These are phyloP conservation scores for Scaptodrosophila lebanonensis DNA, from an alignment of 1,140 invertebrate species.

Conservation along the genomic window DNA sequence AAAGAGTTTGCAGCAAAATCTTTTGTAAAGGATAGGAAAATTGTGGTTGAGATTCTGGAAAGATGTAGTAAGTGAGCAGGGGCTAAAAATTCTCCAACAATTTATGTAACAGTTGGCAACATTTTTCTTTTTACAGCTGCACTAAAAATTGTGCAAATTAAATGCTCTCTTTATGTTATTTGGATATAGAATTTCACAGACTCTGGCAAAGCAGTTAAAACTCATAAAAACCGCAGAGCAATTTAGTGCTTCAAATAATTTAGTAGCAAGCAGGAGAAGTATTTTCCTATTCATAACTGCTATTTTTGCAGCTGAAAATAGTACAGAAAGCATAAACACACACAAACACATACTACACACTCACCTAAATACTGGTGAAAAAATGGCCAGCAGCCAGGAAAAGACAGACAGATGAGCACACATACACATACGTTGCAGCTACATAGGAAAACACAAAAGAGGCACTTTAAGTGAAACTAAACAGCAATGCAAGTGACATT, in stretches of 20 bases:
- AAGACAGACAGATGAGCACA: conserved; percentile 6
- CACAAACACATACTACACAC: conserved; percentile 11
- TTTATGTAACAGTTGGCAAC: no score
- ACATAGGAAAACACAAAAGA: conserved; percentile 41
- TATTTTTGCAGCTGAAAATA: conserved; percentile 26
- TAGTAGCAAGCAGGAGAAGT: conserved; percentile 24
- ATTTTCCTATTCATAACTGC: conserved; percentile 34
- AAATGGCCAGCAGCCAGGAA: conserved; percentile 24
- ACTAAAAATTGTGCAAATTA: no score
- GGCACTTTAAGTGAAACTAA: conserved; percentile 73
- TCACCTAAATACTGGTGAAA: neutral
- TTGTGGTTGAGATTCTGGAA: no score
- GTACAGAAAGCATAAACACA: conserved; percentile 10
- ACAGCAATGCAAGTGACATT: conserved; percentile 70
- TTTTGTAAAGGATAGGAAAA: no score
- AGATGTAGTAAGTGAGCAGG: no score
- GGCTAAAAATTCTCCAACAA: no score
- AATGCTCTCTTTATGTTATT: no score
- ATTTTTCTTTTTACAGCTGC: no score
- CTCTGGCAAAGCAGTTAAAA: conserved; percentile 1
- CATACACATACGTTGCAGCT: no score
- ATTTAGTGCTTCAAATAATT: conserved; percentile 20
- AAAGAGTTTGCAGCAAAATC: no score
- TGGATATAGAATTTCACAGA: conserved; percentile 10
- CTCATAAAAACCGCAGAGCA: neutral